Conservation (phyloP, 2,113 vertebrate genomes). For the Dasypus novemcinctus region DNA sequence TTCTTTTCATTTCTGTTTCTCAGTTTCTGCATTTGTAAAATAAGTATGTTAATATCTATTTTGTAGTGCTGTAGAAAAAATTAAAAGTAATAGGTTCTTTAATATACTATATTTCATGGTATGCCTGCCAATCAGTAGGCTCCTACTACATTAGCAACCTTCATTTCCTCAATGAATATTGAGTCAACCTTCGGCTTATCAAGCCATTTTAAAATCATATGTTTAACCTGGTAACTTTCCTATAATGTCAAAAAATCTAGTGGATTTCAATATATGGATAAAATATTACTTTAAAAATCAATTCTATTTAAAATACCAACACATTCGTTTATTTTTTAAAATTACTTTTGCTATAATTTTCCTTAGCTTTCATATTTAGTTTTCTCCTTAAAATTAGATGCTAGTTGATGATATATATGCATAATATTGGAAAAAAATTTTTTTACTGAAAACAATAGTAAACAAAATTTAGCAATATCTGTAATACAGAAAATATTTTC, state of each 20-base stretch:
- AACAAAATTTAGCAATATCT: background rate
- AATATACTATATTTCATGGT: background rate
- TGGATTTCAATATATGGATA: background rate
- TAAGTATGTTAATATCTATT: background rate
- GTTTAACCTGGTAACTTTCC: background rate
- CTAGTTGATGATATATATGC: background rate
- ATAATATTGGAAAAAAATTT: constrained; percentile 2
- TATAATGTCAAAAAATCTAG: background rate
- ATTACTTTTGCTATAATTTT: background rate
- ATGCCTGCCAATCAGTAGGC: background rate
- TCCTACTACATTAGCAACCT: background rate
- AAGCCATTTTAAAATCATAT: background rate
- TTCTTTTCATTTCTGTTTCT: background rate
- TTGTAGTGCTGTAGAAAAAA: background rate
- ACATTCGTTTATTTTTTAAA: background rate
- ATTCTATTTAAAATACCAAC: background rate
- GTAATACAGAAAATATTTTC: background rate
- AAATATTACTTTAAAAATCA: background rate
- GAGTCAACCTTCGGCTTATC: background rate
- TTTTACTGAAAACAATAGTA: background rate
- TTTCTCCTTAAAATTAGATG: background rate
- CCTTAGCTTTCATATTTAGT: background rate
- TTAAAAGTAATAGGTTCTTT: background rate
- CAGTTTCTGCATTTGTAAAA: background rate
- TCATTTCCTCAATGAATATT: background rate